Percentiles rank a stretch among this genome's conserved stretches.
Conservation (phyloP, 2,888 invertebrate genomes). For the Metopia argyrocephala region DNA sequence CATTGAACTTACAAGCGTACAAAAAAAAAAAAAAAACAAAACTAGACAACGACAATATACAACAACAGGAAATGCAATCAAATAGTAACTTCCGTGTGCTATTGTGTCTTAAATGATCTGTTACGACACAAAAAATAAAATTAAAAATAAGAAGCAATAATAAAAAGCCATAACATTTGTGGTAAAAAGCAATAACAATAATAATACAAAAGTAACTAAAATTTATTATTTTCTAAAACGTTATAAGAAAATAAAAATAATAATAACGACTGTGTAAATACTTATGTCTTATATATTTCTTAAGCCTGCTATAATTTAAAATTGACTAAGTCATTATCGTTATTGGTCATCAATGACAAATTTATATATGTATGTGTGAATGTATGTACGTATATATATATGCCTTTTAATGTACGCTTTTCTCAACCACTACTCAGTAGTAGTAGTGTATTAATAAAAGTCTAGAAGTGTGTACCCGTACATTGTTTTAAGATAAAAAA, state of each 20-base stretch:
- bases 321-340: too few species aligned
- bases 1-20: not conserved
- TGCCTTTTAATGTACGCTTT: too few species aligned
- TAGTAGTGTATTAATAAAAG: too few species aligned
- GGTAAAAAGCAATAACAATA: not conserved
- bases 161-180: too few species aligned
- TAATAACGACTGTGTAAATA: not conserved
- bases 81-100: conserved; percentile 41
- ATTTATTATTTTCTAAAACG: not conserved
- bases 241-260: not conserved
- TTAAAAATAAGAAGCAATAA: not conserved
- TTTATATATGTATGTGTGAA: too few species aligned
- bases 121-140: not conserved
- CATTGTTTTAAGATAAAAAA: too few species aligned
- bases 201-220: not conserved
- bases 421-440: too few species aligned
- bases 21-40: not conserved
- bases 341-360: too few species aligned
- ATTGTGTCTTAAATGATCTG: conserved; percentile 13
- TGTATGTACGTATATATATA: too few species aligned
- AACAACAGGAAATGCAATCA: conserved; percentile 49
- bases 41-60: not conserved
- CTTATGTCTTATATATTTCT: not conserved
- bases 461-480: too few species aligned
- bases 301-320: too few species aligned